Base-by-base conservation (phyloP, 2,113 vertebrate genomes). In the Mastomys natalensis region DNA sequence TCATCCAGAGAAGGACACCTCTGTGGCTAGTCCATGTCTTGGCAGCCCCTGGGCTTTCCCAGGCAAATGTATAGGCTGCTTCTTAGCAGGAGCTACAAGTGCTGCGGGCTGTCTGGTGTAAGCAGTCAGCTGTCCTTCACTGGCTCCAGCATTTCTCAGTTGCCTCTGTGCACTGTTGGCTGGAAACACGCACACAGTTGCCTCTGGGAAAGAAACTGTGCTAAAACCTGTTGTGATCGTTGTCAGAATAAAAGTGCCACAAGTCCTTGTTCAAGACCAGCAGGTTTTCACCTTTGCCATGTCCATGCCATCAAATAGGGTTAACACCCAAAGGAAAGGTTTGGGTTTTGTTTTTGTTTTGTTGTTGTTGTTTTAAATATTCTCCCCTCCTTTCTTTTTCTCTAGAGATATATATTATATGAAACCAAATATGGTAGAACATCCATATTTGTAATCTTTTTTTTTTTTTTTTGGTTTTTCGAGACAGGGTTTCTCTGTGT, bases 21-120 rank as follows among this genome's bases (percentile, higher is more conserved):
- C 89, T 85, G 93, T 88, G 64, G 53, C 74, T 89, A 66, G 12
- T 97, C 70, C 89, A 55, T 12, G 7, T 53, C 43, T 89, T 82
- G 76, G 2, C 40, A 81, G 24, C 15, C 24, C 4, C 58, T 62
- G 40, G 34, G 1, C n/a, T 11, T 66, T 72, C 86, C 24, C 7
- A 2, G 43, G 48, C 13, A 24, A 12, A 48, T 22, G 45, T 17
- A 80, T 76, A 11, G 1, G 77, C 58, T 86, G 85, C 92, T 66
- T 80, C 86, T 94, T 93, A 91, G 40, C 60, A 89, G 45, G 87
- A 76, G 77, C 3, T 1, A 7, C 93, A 8, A 5, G 34, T 95
- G 84, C 45, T 8, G 9, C 76, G 81, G 97, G 43, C 74, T 95
- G 43, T 84, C 81, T 2, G 43, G 21, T 0, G 0, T 10, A 24